Evolutionary conservation across 2,888 invertebrate species (phyloP).

Genomic region (Acronicta aceris): DNA sequence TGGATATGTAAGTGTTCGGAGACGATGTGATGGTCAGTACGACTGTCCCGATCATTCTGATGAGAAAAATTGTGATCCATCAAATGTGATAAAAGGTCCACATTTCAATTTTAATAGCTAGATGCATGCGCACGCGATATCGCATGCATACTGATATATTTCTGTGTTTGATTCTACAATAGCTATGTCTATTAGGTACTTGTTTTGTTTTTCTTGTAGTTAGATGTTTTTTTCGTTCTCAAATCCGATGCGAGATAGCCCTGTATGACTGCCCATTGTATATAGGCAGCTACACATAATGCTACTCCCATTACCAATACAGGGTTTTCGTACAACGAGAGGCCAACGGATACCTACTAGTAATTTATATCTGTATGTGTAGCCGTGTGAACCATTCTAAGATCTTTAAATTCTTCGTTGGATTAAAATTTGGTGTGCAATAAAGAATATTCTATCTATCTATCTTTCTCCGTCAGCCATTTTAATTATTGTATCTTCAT

Average conservation of each 20-base stretch:
- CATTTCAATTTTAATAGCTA: constrained; percentile 22
- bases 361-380: no score
- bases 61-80: constrained; percentile 83
- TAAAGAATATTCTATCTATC: no score
- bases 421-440: no score
- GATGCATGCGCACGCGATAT: constrained; percentile 42
- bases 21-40: constrained; percentile 77
- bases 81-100: constrained; percentile 54
- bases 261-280: no score
- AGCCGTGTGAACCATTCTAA: no score
- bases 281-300: no score
- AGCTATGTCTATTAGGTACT: constrained; percentile 10
- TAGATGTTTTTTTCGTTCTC: constrained; percentile 1
- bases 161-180: not conserved
- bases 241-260: no score
- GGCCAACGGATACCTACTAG: no score
- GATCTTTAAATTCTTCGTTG: no score
- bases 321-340: no score
- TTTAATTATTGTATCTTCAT: not conserved
- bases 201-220: constrained; percentile 28
- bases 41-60: constrained; percentile 90
- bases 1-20: constrained; percentile 70
- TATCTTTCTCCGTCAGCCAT: not conserved
- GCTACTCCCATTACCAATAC: no score
- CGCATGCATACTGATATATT: constrained; percentile 24